Evolutionary conservation across 2,888 invertebrate species (phyloP).

Genomic region (Cataglyphis rosenhaueri): DNA sequence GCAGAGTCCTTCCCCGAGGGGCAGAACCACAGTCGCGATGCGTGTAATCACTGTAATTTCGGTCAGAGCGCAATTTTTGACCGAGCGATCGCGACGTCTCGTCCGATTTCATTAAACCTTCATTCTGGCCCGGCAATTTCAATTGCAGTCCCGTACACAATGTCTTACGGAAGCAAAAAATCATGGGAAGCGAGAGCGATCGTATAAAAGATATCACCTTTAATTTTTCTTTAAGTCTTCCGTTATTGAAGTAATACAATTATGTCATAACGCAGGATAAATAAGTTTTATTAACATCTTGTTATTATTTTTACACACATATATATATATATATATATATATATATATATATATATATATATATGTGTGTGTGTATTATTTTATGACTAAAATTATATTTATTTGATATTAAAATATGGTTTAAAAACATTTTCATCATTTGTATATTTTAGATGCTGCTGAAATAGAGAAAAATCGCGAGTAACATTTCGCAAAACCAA

Average conservation of each 20-base stretch:
- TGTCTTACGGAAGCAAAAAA: constrained; percentile 37
- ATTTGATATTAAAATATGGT: neutral
- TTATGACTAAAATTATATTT: neutral
- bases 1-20: constrained; percentile 72
- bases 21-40: constrained; percentile 72
- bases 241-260: neutral
- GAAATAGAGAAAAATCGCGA: neutral
- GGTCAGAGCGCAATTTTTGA: constrained; percentile 77
- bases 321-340: no score
- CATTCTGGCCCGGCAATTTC: constrained; percentile 34
- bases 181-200: constrained; percentile 30
- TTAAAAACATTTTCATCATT: neutral
- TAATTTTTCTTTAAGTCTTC: constrained; percentile 30
- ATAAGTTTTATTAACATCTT: neutral
- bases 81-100: constrained; percentile 73
- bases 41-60: constrained; percentile 83
- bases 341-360: no score
- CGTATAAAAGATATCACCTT: constrained; percentile 32
- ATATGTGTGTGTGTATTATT: neutral
- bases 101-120: constrained; percentile 76
- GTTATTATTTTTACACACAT: neutral
- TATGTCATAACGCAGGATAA: neutral
- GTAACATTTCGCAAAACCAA: neutral
- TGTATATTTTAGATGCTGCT: neutral
- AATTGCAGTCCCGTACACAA: constrained; percentile 20